Conservation (phyloP, 2,888 invertebrate genomes). For the Drosophila ustulata region DNA sequence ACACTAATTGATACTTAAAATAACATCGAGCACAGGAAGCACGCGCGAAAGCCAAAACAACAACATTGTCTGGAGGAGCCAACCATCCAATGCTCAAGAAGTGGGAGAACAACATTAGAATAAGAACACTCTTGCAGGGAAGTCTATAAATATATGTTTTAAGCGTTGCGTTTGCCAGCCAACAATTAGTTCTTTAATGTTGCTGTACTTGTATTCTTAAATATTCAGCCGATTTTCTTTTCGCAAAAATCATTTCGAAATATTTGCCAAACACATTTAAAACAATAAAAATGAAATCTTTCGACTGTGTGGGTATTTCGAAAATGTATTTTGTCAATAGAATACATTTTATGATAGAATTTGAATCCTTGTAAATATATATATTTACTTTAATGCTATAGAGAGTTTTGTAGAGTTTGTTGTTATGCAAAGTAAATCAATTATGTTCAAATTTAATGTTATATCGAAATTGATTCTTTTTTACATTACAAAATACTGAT, state of each 20-base stretch:
- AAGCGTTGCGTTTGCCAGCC: neutral
- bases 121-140: neutral
- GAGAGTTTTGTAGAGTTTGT: too few species aligned
- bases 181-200: neutral
- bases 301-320: too few species aligned
- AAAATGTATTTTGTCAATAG: too few species aligned
- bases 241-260: neutral
- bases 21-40: conserved; percentile 25
- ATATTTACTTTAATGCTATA: too few species aligned
- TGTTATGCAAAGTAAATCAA: too few species aligned
- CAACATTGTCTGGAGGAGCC: neutral
- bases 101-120: conserved; percentile 8
- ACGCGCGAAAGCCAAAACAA: conserved; percentile 19
- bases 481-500: too few species aligned
- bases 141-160: conserved; percentile 7
- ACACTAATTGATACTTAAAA: conserved; percentile 42
- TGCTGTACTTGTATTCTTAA: neutral
- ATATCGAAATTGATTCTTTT: too few species aligned
- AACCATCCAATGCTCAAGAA: neutral
- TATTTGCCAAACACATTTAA: neutral
- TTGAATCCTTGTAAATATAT: too few species aligned
- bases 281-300: neutral
- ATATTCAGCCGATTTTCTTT: neutral
- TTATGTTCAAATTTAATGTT: too few species aligned
- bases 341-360: too few species aligned